Evolutionary conservation across 1,140 invertebrate species (phyloP), one percentile per base, ranked within the genome.

Genomic region (Melitaea cinxia): DNA sequence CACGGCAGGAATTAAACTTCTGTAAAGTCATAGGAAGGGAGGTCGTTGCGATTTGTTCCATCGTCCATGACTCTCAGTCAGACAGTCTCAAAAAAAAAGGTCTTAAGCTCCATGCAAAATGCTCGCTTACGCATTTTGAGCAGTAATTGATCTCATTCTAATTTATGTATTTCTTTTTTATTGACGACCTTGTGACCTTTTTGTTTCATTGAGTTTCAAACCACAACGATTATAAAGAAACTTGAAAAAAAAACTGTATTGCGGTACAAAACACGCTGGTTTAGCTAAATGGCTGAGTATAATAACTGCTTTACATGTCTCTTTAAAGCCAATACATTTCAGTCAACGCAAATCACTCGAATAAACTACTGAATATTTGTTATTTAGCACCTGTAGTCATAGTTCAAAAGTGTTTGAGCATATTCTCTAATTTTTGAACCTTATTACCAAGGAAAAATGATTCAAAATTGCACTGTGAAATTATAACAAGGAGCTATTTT

Each of bases 311-410:
- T 62, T 61, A 42, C 12, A 30, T 52, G 53, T 28, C 49, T 55
- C 54, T 57, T 45, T 28, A 30, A 49, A 59, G 42, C 42, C 61
- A 63, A 63, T 63, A 63, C 53, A 50, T 63, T 63, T 37, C 28
- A 63, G 62, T 50, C 62, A 57, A 56, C 54, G 47, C 62, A 65
- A 65, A 65, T 65, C 62, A 65, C 54, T 57, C 17, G 62, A 65
- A 65, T 65, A 65, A 65, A 65, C 54, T 65, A 65, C 62, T 57
- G 62, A 65, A 65, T 65, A 58, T 65, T n/a, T 65, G 55, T 65
- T 65, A 65, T 65, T 65, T 65, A 65, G 57, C 62, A 65, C 62
- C 62, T 65, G 54, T 57, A 57, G 47, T 57, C 54, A 50, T 56
- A 64, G 61, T 64, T 53, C 58, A 59, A 28, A 39, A 54, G 37